phyloP scores from a whole-genome alignment of 2,113 vertebrate species.

The Euleptes europaea region DNA sequence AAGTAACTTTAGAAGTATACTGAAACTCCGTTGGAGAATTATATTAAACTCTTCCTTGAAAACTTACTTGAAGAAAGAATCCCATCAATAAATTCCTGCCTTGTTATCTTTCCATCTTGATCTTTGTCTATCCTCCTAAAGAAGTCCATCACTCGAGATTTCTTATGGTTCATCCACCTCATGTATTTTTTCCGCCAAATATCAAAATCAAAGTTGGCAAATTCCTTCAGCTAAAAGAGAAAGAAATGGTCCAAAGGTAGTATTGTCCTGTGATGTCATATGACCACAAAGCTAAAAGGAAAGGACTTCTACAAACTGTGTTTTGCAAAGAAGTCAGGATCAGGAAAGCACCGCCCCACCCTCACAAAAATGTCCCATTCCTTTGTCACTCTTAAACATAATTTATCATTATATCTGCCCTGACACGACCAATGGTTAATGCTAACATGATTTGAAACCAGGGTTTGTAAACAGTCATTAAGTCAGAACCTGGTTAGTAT shows the following conservation, averaged over 20 bases:
- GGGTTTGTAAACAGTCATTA: not conserved
- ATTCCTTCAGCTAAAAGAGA: slow-evolving; percentile 87
- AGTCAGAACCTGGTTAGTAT: not conserved
- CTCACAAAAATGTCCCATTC: not conserved
- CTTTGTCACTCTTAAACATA: not conserved
- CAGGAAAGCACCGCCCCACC: no score
- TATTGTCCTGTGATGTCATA: not conserved
- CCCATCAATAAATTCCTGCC: slow-evolving; percentile 97
- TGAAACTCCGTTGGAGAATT: not conserved
- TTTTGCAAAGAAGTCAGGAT: not conserved
- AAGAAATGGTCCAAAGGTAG: not conserved
- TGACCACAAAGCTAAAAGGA: not conserved
- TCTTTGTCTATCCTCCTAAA: slow-evolving; percentile 98
- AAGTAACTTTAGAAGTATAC: not conserved
- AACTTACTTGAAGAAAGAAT: slow-evolving; percentile 98
- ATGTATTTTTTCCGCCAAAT: slow-evolving; percentile 98
- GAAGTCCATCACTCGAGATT: slow-evolving; percentile 98
- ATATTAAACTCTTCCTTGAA: not conserved
- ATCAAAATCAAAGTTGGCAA: slow-evolving; percentile 98
- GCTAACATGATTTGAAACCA: not conserved
- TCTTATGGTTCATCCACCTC: slow-evolving; percentile 99
- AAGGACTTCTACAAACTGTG: not conserved
- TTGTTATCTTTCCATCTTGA: slow-evolving; percentile 97
- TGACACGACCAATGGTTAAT: no score
- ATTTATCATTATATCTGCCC: not conserved